Evolutionary conservation across 2,113 vertebrate genomes (phyloP), one percentile per base, ranked within the genome.

Genomic region (Tragelaphus imberbis): DNA sequence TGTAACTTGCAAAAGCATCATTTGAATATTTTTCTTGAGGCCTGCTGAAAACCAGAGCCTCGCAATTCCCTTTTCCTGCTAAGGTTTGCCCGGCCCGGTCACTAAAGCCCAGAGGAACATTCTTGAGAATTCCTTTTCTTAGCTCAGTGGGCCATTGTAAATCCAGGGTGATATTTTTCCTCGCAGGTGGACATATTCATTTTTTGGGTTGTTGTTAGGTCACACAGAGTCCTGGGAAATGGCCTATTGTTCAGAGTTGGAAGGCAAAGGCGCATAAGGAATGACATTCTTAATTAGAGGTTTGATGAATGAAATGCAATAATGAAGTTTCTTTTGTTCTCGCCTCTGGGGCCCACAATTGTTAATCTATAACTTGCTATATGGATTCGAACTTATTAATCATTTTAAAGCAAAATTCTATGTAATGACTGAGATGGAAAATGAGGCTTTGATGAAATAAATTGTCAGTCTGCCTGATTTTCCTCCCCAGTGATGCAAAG

Each of bases 251-350:
- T 98, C 96, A 33, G 95, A 96, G 68, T 95, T 95, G 80, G 84
- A 97, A 97, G 87, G 97, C 93, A 93, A 95, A 97, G 94, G 96
- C 87, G 27, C 90, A 55, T 91, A 97, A 98, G 96, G 98, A 98
- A 98, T 97, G 98, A 93, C 98, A 84, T 98, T 98, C 98, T 98
- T 98, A 98, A 98, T 98, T 99, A 98, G 98, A 98, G 92, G 58
- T 97, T 98, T 99, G 99, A 99, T 98, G 98, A 99, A 99, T 98
- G 97, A 98, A 98, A 98, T n/a, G 68, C 68, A 98, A 92, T 98
- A 97, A 98, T 97, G 97, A 97, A 98, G 98, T 98, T 98, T 97
- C 98, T 98, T 99, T 99, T 99, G 98, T 99, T 99, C 98, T 98
- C 98, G 97, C 98, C 98, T 95, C 5, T 96, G 97, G 94, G 87